Evolutionary conservation across 2,113 vertebrate genomes (phyloP).

Genomic region (Ceyx margarethae): DNA sequence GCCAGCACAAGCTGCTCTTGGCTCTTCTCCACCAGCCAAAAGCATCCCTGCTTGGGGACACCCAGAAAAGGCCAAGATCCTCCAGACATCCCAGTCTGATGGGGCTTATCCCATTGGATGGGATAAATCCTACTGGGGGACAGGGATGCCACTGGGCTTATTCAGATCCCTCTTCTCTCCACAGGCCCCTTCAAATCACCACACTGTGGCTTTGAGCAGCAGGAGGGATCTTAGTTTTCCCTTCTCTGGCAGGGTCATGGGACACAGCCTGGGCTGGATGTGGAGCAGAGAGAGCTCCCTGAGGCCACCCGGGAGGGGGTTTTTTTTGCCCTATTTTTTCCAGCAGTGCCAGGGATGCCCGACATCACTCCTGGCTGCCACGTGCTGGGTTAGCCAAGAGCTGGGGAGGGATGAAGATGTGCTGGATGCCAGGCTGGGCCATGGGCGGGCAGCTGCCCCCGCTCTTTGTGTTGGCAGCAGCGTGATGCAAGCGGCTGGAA

Average conservation of each 20-base stretch:
- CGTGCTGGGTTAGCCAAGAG: constrained; percentile 32
- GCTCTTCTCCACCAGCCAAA: not conserved
- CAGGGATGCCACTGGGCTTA: rapidly evolving
- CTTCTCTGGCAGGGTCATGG: not conserved
- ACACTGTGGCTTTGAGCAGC: rapidly evolving
- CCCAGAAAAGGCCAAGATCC: not conserved
- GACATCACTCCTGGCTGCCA: rapidly evolving
- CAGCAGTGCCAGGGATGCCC: not conserved
- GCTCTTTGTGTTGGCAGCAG: not conserved
- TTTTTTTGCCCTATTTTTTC: too few species aligned
- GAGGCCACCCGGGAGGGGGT: not conserved
- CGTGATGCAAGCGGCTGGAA: not conserved
- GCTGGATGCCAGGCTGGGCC: not conserved
- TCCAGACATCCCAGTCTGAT: rapidly evolving
- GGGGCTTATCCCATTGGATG: not conserved
- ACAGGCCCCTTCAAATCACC: too few species aligned
- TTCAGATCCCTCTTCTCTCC: rapidly evolving
- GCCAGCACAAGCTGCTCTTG: not conserved
- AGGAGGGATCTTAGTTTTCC: not conserved
- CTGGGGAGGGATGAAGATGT: constrained; percentile 19
- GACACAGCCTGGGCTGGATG: rapidly evolving
- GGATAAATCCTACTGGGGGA: not conserved
- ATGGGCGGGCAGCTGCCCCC: constrained; percentile 9
- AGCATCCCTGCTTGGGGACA: not conserved
- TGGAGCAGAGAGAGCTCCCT: not conserved